Evolutionary conservation across 1,140 invertebrate species (phyloP), one percentile per base, ranked within the genome.

Genomic region (Drosophila yakuba): DNA sequence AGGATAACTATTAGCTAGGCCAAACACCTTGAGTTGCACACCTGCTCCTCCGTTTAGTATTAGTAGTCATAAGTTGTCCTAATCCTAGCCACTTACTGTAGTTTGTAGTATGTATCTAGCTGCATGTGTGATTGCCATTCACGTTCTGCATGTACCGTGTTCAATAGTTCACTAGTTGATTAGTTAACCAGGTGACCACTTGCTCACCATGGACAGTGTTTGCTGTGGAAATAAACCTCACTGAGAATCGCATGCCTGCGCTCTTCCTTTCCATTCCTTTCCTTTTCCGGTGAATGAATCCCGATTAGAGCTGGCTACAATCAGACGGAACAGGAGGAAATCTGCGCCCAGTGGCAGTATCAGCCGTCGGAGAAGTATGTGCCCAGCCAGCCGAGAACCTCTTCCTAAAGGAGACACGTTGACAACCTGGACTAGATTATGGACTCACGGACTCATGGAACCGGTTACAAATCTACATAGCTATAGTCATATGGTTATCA

Each of bases 361-460:
- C 93, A 94, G 66, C 95, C 95, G 4, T 95, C 94, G 23, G 95
- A 95, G 72, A 95, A 95, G 80, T 95, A 95, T 69, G 88, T 92
- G 62, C 91, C 91, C 61, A 92, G 91, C 67, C 84, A 89, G 77
- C 84, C 84, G 47, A 86, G 84, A 23, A 89, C 84, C 36, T 79
- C 78, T 20, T 85, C 83, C 6, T 88, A 86, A 66, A 15, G 25
- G 10, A 3, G 5, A 2, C 4, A 20, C 14, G 35, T 17, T 35
- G 61, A 66, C 35, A 61, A 67, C 58, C 68, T 67, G 52, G 60
- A 76, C 43, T 36, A 44, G 62, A 47, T 38, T 3, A 51, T 12
- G 48, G 48, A 60, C 57, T 58, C 38, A 20, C 20, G 48, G 48
- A 60, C 58, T 55, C 38, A 52, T 12, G 50, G 58, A 62, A 69